Evolutionary conservation across 30 jellyfish, hydroid and myxozoan genomes (phyloP).

Genomic region (Hydractinia echinata): DNA sequence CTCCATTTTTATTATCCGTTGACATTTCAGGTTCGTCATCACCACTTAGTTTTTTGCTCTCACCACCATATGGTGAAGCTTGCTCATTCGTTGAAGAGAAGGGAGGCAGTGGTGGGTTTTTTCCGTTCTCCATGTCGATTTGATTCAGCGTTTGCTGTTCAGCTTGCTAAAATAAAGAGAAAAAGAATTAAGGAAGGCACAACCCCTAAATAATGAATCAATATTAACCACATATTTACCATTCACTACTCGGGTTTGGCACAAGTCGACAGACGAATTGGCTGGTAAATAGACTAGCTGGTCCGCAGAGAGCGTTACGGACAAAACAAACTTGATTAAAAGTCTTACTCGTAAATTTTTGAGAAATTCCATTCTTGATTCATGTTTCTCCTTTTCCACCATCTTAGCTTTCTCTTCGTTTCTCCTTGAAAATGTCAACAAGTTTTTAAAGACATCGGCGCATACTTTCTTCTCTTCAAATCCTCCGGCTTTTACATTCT

Average conservation of each 20-base stretch:
- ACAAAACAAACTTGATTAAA: background rate
- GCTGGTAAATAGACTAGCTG: too few relatives aligned
- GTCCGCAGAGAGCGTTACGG: too few relatives aligned
- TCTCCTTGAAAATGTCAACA: slow-evolving; percentile 69
- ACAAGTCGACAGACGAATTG: too few relatives aligned
- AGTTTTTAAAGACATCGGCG: slow-evolving; percentile 47
- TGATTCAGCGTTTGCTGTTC: slow-evolving; percentile 34
- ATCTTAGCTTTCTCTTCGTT: slow-evolving; percentile 60
- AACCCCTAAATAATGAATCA: too few relatives aligned
- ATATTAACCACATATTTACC: too few relatives aligned
- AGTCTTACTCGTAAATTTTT: slow-evolving; percentile 18
- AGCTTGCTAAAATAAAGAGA: slow-evolving; percentile 22
- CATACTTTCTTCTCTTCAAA: slow-evolving; percentile 65
- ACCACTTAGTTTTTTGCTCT: background rate
- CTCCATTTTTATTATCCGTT: background rate
- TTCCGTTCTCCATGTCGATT: background rate
- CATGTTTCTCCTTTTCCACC: slow-evolving; percentile 47
- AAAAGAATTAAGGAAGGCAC: too few relatives aligned
- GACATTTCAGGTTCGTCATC: background rate
- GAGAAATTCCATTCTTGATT: slow-evolving; percentile 30
- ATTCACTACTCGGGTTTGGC: too few relatives aligned
- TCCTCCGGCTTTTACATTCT: slow-evolving; percentile 67
- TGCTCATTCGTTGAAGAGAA: too few relatives aligned
- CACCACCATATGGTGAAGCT: background rate
- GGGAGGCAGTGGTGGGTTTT: too few relatives aligned